Base-by-base conservation (phyloP, 2,113 vertebrate species). In the Gambusia holbrooki region DNA sequence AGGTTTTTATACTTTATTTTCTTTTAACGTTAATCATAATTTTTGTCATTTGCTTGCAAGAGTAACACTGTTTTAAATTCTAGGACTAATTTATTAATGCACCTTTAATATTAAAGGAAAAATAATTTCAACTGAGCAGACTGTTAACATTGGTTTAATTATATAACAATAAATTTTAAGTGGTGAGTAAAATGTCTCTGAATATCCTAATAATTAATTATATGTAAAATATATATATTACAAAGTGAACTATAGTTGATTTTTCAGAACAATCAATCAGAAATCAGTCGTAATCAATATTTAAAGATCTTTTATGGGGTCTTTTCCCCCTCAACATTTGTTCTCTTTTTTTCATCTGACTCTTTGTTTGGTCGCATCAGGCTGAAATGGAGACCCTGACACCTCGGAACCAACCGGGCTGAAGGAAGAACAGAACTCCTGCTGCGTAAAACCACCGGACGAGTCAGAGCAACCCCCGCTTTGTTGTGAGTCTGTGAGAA, bases 401-500 rank as follows among this genome's bases (percentile, higher is more conserved):
- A 25, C 32, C 60, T 60, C 28, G 58, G 76, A 78, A 73, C 87
- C 86, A 87, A 87, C 84, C 81, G 85, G 80, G 78, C 87, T 19
- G 45, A 81, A 77, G 77, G 79, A 73, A 69, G 69, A 82, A 51
- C 78, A 81, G 60, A 76, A 79, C 86, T 88, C 83, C 78, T 85
- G 83, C 90, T 87, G 88, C 87, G 69, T 84, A 51, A 65, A 42
- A 48, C 66, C 69, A 13, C 66, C 71, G 75, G 51, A 64, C 13
- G 62, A 14, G 74, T 92, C 85, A 88, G 62, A 83, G 90, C 89
- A 93, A 66, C 65, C 54, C 62, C 28, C 1, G 89, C 79, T 88
- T 90, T 88, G 76, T 84, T 87, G 81, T 90, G 81, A 85, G 88
- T 90, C 62, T 61, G 62, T 32, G 62, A 83, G 74, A 82, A 84